These are phyloP conservation scores for Circaetus cinerascens DNA, from an alignment of 2,113 vertebrate species.

Conservation along the genomic window DNA sequence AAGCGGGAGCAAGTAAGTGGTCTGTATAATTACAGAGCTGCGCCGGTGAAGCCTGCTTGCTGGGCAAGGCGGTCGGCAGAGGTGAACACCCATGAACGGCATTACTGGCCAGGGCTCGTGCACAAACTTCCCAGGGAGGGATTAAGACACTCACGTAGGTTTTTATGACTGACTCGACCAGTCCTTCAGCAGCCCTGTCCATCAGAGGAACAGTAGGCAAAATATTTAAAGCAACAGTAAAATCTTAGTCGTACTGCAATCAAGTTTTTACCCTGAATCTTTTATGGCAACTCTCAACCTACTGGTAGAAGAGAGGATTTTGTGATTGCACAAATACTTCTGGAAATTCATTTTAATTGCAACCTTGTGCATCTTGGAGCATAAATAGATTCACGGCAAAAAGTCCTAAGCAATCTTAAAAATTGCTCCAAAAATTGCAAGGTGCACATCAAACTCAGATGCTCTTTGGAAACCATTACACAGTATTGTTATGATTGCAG, in stretches of 20 bases:
- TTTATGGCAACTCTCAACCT: background rate
- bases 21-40: background rate
- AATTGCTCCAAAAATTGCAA: background rate
- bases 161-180: constrained; percentile 51
- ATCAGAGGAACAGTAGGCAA: constrained; percentile 47
- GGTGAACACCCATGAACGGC: background rate
- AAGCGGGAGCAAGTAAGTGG: background rate
- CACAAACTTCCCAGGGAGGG: background rate
- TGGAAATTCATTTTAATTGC: background rate
- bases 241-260: background rate
- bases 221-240: constrained; percentile 40
- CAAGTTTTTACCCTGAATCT: background rate
- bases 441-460: background rate
- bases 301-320: background rate
- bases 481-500: background rate
- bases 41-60: background rate
- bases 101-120: background rate
- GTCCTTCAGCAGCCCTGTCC: constrained; percentile 50
- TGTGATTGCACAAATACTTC: background rate
- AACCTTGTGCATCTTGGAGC: background rate
- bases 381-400: background rate
- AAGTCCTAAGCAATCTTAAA: background rate
- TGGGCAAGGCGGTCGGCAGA: background rate
- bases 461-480: background rate
- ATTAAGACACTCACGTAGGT: constrained; percentile 39